Evolutionary conservation across 2,113 vertebrate species (phyloP).

Genomic region (Oceanodroma tethys): DNA sequence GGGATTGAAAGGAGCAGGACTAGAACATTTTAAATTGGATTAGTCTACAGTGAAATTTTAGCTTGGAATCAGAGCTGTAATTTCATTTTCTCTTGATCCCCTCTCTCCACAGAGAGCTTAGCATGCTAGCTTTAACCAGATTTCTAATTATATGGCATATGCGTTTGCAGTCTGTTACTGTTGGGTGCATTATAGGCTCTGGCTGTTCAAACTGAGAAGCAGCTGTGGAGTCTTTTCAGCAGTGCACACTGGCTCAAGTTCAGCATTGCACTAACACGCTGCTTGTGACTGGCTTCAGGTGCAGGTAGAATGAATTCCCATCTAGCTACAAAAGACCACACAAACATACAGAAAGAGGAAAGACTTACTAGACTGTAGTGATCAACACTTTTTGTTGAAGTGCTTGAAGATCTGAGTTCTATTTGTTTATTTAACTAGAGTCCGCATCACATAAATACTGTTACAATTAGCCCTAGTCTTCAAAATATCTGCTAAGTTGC

Average conservation of each 20-base stretch:
- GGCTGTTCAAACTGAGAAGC: slow-evolving; percentile 7
- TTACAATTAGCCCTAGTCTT: neutral
- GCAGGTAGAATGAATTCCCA: neutral
- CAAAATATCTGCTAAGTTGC: neutral
- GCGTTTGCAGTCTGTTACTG: neutral
- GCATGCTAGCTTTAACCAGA: neutral
- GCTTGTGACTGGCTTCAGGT: neutral
- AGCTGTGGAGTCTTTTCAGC: neutral
- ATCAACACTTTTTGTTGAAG: neutral
- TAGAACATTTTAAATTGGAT: neutral
- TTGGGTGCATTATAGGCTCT: neutral
- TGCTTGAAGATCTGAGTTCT: neutral
- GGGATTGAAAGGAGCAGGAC: neutral
- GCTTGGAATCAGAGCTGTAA: neutral
- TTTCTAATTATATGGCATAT: neutral
- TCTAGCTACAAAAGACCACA: neutral
- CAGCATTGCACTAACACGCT: neutral
- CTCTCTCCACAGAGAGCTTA: neutral
- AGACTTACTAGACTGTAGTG: neutral
- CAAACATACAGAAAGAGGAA: neutral
- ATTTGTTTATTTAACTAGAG: neutral
- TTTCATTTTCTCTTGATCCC: neutral
- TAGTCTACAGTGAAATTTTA: neutral
- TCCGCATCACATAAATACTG: neutral
- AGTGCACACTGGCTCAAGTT: neutral